Evolutionary conservation across 1,140 invertebrate species (phyloP), one percentile per base, ranked within the genome.

Genomic region (Drosophila simulans): DNA sequence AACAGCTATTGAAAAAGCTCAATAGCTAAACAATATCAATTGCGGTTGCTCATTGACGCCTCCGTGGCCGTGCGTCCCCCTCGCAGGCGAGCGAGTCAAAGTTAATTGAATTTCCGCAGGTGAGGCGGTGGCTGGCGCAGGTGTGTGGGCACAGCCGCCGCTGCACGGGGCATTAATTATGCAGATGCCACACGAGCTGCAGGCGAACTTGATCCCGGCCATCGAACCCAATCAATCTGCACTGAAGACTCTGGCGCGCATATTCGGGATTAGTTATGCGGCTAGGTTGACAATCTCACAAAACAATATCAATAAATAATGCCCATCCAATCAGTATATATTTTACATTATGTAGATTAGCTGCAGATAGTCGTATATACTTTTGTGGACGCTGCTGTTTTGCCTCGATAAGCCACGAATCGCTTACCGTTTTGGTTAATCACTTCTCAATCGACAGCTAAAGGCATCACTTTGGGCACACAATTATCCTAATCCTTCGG

Each of bases 21-120:
- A n/a, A n/a, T n/a, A n/a, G n/a, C n/a, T n/a, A n/a, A n/a, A n/a
- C n/a, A n/a, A n/a, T n/a, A 74, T 74, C 71, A 74, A 74, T 74
- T 73, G 71, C 70, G 71, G 71, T 64, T 63, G 51, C 66, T 56
- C 66, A 70, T 70, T 70, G 66, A 70, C 66, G 64, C 66, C 66
- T 39, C 42, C 17, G 27, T 40, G 66, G 40, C 7, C 48, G 54
- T 20, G 5, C 42, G 15, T 10, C 25, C 58, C 12, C 8, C 59
- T 31, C 27, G n/a, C 22, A 15, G 27, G 20, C 42, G 13, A 40
- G 20, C 51, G 31, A 34, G 42, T 39, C 57, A 42, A 43, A 74
- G 69, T 74, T 74, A 74, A 74, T 74, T 74, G 71, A 74, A 74
- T 74, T 68, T 74, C 31, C 51, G 40, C 64, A 48, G 25, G 25